These are phyloP conservation scores for Oncorhynchus nerka DNA, from an alignment of 2,113 vertebrate species.

Conservation along the genomic window DNA sequence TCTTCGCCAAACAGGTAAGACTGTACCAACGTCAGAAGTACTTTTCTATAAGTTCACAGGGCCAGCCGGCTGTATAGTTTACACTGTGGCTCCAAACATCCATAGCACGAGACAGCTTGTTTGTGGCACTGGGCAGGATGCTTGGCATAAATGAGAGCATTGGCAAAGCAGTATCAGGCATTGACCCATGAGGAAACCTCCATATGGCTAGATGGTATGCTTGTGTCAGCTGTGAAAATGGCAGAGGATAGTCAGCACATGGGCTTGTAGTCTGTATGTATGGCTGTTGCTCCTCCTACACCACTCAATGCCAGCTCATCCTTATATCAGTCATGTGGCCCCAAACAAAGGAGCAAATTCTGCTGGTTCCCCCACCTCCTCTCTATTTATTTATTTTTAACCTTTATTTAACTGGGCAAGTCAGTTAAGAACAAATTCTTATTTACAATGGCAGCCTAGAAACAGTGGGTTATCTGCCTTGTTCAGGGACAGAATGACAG, in stretches of 20 bases:
- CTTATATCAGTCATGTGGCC: constrained; percentile 33
- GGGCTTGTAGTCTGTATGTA: constrained; percentile 8
- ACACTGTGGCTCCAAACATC: not conserved
- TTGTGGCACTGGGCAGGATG: too few relatives aligned
- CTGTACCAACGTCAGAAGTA: not conserved
- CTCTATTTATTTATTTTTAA: not conserved
- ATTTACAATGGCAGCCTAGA: too few relatives aligned
- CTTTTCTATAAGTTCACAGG: not conserved
- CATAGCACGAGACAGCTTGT: not conserved
- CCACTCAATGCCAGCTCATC: constrained; percentile 26
- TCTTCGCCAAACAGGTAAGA: not conserved
- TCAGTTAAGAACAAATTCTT: too few relatives aligned
- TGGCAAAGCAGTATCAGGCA: constrained; percentile 13
- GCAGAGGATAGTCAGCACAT: not conserved
- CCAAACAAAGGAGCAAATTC: constrained; percentile 57
- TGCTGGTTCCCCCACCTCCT: constrained; percentile 27
- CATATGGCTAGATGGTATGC: not conserved
- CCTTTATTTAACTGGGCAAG: too few relatives aligned
- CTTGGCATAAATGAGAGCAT: not conserved
- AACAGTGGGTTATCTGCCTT: too few relatives aligned
- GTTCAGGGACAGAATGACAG: too few relatives aligned
- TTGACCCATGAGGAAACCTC: constrained; percentile 5
- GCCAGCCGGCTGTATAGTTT: not conserved
- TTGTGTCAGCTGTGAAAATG: constrained; percentile 22
- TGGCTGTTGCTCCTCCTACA: not conserved